phyloP scores from a whole-genome alignment of 2,113 vertebrate genomes.

The Laticauda colubrina region DNA sequence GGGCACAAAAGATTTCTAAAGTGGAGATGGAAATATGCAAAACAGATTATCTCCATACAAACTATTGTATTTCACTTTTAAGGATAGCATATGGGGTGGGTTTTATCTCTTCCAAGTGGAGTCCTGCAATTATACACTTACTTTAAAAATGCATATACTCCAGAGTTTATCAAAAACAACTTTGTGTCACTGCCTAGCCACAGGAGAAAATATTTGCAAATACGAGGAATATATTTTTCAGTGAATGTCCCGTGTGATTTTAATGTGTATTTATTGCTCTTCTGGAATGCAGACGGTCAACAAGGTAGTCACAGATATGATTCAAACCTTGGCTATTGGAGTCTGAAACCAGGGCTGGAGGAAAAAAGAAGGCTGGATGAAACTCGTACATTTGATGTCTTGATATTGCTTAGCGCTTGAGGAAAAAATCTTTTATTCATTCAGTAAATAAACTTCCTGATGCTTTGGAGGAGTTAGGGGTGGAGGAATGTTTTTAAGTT shows the following conservation, averaged over 20 bases:
- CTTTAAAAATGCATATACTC: not conserved
- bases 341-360: not conserved
- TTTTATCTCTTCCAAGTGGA: not conserved
- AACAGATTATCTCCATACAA: not conserved
- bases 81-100: not conserved
- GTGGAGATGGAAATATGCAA: not conserved
- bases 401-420: slow-evolving; percentile 12
- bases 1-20: not conserved
- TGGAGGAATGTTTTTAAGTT: not conserved
- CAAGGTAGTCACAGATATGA: not conserved
- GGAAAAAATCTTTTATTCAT: slow-evolving; percentile 25
- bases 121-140: not conserved
- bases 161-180: not conserved
- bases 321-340: slow-evolving; percentile 5
- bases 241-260: not conserved
- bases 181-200: not conserved
- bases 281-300: not conserved
- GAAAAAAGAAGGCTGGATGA: not conserved
- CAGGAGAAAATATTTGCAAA: slow-evolving; percentile 28
- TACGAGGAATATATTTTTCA: slow-evolving; percentile 1
- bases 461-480: slow-evolving; percentile 20
- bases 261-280: not conserved
- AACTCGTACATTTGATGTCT: slow-evolving; percentile 9
- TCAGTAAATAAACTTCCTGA: slow-evolving; percentile 29
- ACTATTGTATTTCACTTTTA: not conserved